A percentile compares a stretch with the other conserved stretches of the same genome.
These are phyloP conservation scores for Tetragonula carbonaria DNA, from an alignment of 2,888 invertebrate genomes.

Conservation along the genomic window DNA sequence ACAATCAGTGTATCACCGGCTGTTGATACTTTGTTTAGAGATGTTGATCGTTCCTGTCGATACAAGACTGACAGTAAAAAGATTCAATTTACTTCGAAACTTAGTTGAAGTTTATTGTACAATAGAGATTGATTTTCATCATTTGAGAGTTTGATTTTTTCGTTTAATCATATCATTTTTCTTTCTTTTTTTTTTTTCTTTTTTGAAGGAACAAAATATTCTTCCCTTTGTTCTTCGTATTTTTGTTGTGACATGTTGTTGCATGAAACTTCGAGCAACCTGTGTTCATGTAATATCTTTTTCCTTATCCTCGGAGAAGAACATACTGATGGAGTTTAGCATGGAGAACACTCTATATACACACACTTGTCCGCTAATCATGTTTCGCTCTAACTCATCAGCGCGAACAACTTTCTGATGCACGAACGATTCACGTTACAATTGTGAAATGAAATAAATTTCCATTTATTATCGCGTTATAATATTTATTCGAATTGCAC, in stretches of 20 bases:
- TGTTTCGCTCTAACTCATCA: not conserved
- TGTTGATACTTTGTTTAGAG: not conserved
- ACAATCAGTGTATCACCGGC: not conserved
- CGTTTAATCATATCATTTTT: not conserved
- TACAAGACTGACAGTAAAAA: not conserved
- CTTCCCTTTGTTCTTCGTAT: not conserved
- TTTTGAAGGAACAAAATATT: not conserved
- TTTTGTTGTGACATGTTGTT: not conserved
- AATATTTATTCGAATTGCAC: not conserved
- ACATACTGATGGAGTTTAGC: not conserved
- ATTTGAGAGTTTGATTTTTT: not conserved
- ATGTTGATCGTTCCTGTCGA: not conserved
- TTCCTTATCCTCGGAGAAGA: not conserved
- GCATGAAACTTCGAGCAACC: not conserved
- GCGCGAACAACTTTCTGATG: not conserved
- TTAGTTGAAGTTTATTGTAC: not conserved
- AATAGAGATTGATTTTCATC: not conserved
- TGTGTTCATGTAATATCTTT: not conserved
- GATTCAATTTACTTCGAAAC: not conserved
- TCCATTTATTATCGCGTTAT: not conserved
- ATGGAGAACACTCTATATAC: not conserved
- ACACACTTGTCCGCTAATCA: not conserved
- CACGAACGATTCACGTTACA: not conserved
- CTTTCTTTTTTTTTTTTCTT: fast-evolving
- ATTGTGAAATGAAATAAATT: not conserved